Base-by-base conservation (phyloP, 2,888 invertebrate species). In the Athrips mouffetella region DNA sequence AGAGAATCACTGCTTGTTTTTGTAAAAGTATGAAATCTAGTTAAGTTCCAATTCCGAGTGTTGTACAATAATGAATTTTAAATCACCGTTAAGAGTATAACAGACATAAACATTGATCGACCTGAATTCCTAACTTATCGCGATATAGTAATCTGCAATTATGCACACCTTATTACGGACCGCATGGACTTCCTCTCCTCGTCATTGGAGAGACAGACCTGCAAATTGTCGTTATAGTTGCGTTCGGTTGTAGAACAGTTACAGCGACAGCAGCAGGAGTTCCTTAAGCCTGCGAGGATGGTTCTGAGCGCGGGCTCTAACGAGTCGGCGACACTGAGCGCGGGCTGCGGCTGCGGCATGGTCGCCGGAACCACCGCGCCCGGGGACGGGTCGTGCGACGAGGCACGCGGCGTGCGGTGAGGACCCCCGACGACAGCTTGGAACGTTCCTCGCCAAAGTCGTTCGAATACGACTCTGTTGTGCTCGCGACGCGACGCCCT, bases 391-490 rank as follows among this genome's bases (percentile, higher is more conserved):
- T 80, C 81, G 65, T 73, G 79, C 31, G 82, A 79, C 49, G 77
- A 74, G 31, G 86, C 84, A 52, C 79, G 73, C 75, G 78, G 80
- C 70, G 77, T 77, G n/a, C 76, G 74, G 53, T 73, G 77, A 47
- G 79, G 70, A 20, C 77, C 79, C 29, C 84, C 82, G 15, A 87
- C 63, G 53, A 89, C 89, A 48, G 88, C 82, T 64, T 87, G 88
- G 65, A 91, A 91, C 35, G 91, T 91, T 48, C 93, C 93, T 35
- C 92, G 90, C 94, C 94, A 94, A 45, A 94, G 83, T 15, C 93
- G 86, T 64, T 94, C 93, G 74, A 94, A 94, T 48, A 93, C 91
- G 29, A 91, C 86, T 52, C 92, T 88, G 61, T 92, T 91, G 62
- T 91, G 91, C 55, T 80, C 78, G 79, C 84, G 81, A 62, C 81